Evolutionary conservation across 2,888 invertebrate genomes (phyloP), one percentile per base, ranked within the genome.

Genomic region (Mycalesis mineus): DNA sequence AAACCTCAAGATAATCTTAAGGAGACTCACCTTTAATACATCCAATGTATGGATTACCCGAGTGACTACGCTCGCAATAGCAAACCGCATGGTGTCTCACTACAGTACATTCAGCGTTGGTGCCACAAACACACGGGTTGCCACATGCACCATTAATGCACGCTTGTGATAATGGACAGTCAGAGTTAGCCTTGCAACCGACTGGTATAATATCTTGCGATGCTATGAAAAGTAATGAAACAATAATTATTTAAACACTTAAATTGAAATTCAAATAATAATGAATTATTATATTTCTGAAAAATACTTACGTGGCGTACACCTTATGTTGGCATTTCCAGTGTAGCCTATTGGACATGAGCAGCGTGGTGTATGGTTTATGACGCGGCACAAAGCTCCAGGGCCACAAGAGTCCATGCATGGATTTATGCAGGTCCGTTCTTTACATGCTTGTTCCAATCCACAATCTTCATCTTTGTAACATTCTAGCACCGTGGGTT

Each of bases 41-140:
- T 29, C 50, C 56, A n/a, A 52, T 48, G 55, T 65, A 67, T 36
- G 61, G 95, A 80, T 96, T 96, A 73, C 97, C 97, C 40, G 95
- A 95, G 79, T 92, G 96, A 50, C 96, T 96, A 37, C 93, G 91
- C 71, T 92, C 91, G 77, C 97, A 97, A 70, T 91, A 93, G 77
- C 97, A 97, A 13, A 95, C 93, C 13, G 97, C 96, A 81, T 96
- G 95, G 76, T 97, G 97, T 78, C 95, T 93, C 53, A 92, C 88
- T 9, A 97, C 95, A 59, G 91, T 91, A 76, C 97, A 97, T 67
- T 95, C 94, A 5, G 97, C 94, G 73, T 96, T 93, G 1, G 92
- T 89, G 48, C 97, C 97, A 71, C 96, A 96, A 70, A 94, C 94
- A 75, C 97, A 97, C 0, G 97, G 97, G 73, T 93, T 94, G 8